Conservation (phyloP, 2,797 vertebrate species). For the Furcifer pardalis region DNA sequence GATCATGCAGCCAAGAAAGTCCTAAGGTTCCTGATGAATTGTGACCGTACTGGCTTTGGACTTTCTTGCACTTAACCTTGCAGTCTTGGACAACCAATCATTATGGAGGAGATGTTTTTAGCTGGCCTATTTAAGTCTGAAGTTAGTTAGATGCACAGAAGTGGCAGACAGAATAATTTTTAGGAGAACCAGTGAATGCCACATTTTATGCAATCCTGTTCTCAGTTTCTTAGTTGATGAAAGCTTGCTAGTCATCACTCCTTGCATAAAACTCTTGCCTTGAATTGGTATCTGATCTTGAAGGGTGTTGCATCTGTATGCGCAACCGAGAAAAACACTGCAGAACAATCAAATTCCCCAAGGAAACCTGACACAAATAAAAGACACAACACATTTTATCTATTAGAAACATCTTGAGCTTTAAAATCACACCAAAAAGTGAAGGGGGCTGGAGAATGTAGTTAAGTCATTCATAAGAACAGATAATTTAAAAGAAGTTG, state of each 20-base stretch:
- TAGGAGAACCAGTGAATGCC: slow-evolving; percentile 37
- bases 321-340: slow-evolving; percentile 51
- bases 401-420: slow-evolving; percentile 56
- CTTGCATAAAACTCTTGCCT: slow-evolving; percentile 48
- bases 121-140: slow-evolving; percentile 33
- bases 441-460: slow-evolving; percentile 17
- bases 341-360: slow-evolving; percentile 44
- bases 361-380: slow-evolving; percentile 61
- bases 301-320: slow-evolving; percentile 38
- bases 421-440: slow-evolving; percentile 57
- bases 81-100: slow-evolving; percentile 40
- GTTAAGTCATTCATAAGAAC: slow-evolving; percentile 56
- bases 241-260: slow-evolving; percentile 61
- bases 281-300: slow-evolving; percentile 45
- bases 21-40: slow-evolving; percentile 39
- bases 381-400: slow-evolving; percentile 62
- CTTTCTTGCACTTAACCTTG: slow-evolving; percentile 45
- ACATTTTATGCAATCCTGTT: slow-evolving; percentile 39
- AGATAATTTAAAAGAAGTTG: slow-evolving; percentile 51
- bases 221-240: slow-evolving; percentile 44
- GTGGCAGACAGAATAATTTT: slow-evolving; percentile 42
- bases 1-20: slow-evolving; percentile 5
- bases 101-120: background rate
- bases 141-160: slow-evolving; percentile 46
- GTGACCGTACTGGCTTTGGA: slow-evolving; percentile 4